Evolutionary conservation across 2,113 vertebrate genomes (phyloP).

Genomic region (Vimba vimba): DNA sequence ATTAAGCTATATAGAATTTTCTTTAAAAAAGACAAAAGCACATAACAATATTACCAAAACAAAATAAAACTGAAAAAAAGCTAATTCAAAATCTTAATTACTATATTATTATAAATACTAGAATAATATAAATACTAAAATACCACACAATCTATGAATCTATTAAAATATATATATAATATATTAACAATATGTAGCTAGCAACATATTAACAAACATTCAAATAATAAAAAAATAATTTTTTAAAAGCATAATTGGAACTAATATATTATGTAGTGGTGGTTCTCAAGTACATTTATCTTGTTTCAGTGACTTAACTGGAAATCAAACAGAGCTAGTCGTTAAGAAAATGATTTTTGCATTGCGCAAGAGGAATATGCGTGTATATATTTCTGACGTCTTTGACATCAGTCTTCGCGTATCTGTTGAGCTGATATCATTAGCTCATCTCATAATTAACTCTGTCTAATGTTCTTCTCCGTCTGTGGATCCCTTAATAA

Average conservation of each 20-base stretch:
- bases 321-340: not conserved
- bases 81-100: not conserved
- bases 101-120: no score
- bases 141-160: not conserved
- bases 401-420: not conserved
- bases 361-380: not conserved
- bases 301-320: not conserved
- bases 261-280: not conserved
- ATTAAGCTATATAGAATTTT: not conserved
- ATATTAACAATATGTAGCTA: not conserved
- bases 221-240: not conserved
- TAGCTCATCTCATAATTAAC: slow-evolving; percentile 15
- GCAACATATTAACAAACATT: not conserved
- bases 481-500: slow-evolving; percentile 37
- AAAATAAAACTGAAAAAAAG: not conserved
- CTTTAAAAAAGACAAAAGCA: not conserved
- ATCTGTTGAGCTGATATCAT: slow-evolving; percentile 19
- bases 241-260: no score
- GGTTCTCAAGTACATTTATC: not conserved
- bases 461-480: slow-evolving; percentile 14
- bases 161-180: not conserved
- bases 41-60: not conserved
- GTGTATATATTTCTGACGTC: not conserved
- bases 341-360: not conserved
- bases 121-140: not conserved